Percentiles rank a stretch among this genome's conserved stretches.
Evolutionary conservation across 2,797 vertebrate species (phyloP).

Genomic region (Melanotaenia maccullochi): DNA sequence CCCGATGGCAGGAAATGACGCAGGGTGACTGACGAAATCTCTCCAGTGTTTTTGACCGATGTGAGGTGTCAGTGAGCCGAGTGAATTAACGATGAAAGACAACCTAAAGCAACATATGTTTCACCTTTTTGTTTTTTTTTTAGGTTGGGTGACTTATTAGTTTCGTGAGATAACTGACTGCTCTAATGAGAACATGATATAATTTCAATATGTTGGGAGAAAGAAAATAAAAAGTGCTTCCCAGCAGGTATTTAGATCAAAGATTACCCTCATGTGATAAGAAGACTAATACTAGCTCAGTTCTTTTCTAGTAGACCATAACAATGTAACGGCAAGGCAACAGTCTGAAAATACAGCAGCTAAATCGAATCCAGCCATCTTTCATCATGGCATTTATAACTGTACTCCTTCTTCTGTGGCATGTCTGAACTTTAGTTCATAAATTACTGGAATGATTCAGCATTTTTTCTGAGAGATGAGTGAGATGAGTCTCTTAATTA

Average conservation of each 20-base stretch:
- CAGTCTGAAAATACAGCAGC: background rate
- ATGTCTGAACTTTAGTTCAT: background rate
- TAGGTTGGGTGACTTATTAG: background rate
- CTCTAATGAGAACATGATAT: background rate
- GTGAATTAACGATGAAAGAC: slow-evolving; percentile 21
- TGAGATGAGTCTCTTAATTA: background rate
- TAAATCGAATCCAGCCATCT: background rate
- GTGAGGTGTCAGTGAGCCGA: slow-evolving; percentile 43
- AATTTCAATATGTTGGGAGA: background rate
- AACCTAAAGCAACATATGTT: background rate
- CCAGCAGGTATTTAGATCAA: background rate
- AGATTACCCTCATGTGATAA: background rate
- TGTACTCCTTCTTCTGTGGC: background rate
- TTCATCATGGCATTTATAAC: background rate
- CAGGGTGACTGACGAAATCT: slow-evolving; percentile 50
- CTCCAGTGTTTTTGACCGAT: slow-evolving; percentile 40
- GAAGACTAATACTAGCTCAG: background rate
- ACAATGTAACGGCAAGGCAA: background rate
- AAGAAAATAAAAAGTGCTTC: background rate
- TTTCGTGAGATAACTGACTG: background rate
- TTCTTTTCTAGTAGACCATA: background rate
- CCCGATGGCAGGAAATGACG: slow-evolving; percentile 72
- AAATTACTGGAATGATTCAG: background rate
- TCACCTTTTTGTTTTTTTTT: background rate
- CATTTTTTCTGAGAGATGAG: background rate